Conservation (phyloP, 2,113 vertebrate species). For the Pelusios castaneus region DNA sequence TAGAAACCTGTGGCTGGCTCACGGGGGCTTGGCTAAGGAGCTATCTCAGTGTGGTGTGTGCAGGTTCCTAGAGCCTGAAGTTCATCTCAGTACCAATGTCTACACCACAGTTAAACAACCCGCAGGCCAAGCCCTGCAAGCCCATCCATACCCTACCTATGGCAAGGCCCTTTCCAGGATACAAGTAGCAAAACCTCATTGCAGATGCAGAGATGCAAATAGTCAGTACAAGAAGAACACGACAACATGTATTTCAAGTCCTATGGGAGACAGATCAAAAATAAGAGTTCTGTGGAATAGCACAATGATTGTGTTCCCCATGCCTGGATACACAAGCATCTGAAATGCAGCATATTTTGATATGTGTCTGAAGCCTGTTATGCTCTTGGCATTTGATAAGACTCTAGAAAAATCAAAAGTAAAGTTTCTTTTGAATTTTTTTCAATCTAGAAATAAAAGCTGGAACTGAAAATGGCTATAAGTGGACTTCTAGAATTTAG, state of each 20-base stretch:
- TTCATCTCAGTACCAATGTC: no score
- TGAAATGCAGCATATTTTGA: not conserved
- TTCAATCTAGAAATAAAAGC: not conserved
- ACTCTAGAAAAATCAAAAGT: not conserved
- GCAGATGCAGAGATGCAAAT: not conserved
- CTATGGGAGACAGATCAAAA: not conserved
- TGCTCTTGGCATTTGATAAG: not conserved
- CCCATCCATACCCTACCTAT: not conserved
- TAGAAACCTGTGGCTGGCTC: no score
- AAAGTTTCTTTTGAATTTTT: not conserved
- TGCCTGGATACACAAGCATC: not conserved
- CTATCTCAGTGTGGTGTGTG: no score
- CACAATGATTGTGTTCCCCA: not conserved
- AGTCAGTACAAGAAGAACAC: not conserved
- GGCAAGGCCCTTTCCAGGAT: not conserved
- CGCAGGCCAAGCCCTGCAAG: no score
- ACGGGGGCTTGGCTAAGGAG: not conserved
- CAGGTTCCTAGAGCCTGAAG: no score
- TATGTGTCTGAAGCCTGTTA: not conserved
- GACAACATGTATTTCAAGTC: not conserved
- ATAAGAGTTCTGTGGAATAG: not conserved
- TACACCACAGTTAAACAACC: no score
- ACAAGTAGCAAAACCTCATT: not conserved
- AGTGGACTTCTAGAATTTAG: not conserved
- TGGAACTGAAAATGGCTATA: not conserved